phyloP scores from a whole-genome alignment of 2,113 vertebrate species.

The Corydoras maculifer region DNA sequence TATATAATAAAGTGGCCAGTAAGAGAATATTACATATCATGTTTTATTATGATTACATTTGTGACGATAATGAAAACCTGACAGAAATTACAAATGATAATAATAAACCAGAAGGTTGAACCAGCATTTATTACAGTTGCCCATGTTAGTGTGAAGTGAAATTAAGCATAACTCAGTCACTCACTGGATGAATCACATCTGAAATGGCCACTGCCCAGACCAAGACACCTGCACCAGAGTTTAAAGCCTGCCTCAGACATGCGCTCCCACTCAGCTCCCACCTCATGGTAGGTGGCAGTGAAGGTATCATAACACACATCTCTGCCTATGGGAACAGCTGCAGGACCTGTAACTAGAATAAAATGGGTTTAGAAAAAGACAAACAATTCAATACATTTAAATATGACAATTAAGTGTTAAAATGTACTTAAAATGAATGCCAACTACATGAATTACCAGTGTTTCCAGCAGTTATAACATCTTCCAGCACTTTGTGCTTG shows the following conservation, averaged over 20 bases:
- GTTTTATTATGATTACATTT: too few relatives aligned
- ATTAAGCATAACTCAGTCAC: conserved; percentile 59
- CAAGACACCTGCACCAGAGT: conserved; percentile 90
- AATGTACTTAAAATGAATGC: background rate
- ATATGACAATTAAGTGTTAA: too few relatives aligned
- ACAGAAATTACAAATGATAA: too few relatives aligned
- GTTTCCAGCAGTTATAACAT: conserved; percentile 82
- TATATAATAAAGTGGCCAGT: too few relatives aligned
- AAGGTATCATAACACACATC: conserved; percentile 90
- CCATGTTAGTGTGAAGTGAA: conserved; percentile 41
- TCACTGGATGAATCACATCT: conserved; percentile 98
- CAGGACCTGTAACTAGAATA: conserved; percentile 64
- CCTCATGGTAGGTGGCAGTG: conserved; percentile 78
- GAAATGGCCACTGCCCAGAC: conserved; percentile 93
- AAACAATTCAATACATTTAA: too few relatives aligned
- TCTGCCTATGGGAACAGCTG: conserved; percentile 47
- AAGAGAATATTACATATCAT: too few relatives aligned
- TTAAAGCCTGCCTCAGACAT: conserved; percentile 95
- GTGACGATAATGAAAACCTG: too few relatives aligned
- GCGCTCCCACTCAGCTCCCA: conserved; percentile 93
- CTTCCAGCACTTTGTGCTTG: conserved; percentile 81
- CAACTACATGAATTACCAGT: conserved; percentile 63
- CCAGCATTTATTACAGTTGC: conserved; percentile 4
- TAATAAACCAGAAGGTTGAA: too few relatives aligned
- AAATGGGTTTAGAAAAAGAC: too few relatives aligned